These are phyloP conservation scores for Varecia variegata DNA, from an alignment of 2,797 vertebrate species.

Conservation along the genomic window DNA sequence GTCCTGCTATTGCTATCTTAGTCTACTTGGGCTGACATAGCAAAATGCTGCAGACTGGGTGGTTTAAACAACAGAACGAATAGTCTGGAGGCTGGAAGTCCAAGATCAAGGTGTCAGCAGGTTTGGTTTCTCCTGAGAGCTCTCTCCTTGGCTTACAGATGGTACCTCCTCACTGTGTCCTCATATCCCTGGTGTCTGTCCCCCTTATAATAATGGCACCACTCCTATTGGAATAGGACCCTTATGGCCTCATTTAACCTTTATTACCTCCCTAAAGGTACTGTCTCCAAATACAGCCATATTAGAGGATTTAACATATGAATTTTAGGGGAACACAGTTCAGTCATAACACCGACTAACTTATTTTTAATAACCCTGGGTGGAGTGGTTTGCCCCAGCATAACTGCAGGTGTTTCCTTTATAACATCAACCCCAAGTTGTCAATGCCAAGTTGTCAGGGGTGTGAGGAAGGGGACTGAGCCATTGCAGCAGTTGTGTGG, in stretches of 20 bases:
- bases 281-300: not conserved
- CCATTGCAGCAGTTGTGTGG: accelerated
- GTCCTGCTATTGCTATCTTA: not conserved
- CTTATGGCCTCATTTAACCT: not conserved
- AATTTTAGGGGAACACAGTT: not conserved
- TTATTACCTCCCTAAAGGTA: not conserved
- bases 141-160: not conserved
- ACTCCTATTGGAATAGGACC: not conserved
- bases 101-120: not conserved
- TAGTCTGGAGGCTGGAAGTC: not conserved
- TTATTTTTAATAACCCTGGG: not conserved
- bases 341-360: not conserved
- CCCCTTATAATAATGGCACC: not conserved
- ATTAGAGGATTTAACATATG: not conserved
- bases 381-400: not conserved
- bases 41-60: not conserved
- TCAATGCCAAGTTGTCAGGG: not conserved
- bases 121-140: not conserved
- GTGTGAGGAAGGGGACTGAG: not conserved
- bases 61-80: not conserved
- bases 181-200: not conserved
- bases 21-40: not conserved
- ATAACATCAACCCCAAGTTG: not conserved
- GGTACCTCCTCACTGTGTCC: not conserved
- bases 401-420: not conserved